Base-by-base conservation (phyloP, 2,888 invertebrate species). In the Andrena dorsata region DNA sequence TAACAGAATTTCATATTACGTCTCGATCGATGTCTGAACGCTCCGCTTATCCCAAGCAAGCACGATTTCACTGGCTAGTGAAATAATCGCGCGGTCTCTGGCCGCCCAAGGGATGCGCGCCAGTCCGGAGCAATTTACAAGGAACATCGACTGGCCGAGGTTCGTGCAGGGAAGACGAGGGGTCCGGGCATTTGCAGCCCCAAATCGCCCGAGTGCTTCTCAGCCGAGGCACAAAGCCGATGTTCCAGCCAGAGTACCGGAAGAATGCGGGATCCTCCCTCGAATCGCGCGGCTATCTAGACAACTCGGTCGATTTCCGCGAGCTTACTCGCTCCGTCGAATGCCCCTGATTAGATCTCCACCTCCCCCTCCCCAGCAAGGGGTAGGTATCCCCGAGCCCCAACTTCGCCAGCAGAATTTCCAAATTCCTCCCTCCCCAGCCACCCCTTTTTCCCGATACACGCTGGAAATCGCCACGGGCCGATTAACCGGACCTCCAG, bases 301-400 rank as follows among this genome's bases (percentile, higher is more conserved):
- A 35, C 63, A 16, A 26, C 56, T 61, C 76, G 74, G 66, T 30
- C 77, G 71, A 83, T 83, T 80, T 79, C 73, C 70, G 16, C 65
- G 35, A 71, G 75, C 65, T 20, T 20, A 70, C 30, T 23, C 51
- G 65, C 30, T 66, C 76, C 32, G 26, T 35, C 71, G 66, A 66
- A 65, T 58, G 70, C 81, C 69, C 53, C 74, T 83, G 85, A 85
- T 86, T 79, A 78, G 78, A 83, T 83, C 78, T 76, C 60, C 13
- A n/a, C 20, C 47, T 26, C 56, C 30, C 23, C 28, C 32, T 0
- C 2, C 60, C 2, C 60, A 28, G 35, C n/a, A 28, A 47, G 49
- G 76, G 58, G 60, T 71, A 83, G n/a, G n/a, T n/a, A n/a, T n/a
- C 72, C 65, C 74, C 53, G 16, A 58, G 30, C 58, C 47, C 66